phyloP scores from a whole-genome alignment of 2,797 vertebrate species.

The Lacerta bilineata region DNA sequence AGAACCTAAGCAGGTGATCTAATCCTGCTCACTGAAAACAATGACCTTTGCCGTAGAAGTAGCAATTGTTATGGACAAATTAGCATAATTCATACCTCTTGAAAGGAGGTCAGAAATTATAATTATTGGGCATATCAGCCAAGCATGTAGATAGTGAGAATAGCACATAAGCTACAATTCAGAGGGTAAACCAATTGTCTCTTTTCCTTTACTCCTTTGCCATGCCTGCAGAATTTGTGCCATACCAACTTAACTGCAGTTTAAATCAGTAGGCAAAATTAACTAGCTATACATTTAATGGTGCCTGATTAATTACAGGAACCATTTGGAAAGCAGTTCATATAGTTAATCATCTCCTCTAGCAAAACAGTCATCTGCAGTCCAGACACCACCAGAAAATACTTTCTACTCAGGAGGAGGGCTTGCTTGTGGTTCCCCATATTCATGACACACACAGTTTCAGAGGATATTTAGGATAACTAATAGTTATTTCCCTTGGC shows the following conservation, averaged over 20 bases:
- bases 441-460: neutral
- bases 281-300: neutral
- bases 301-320: neutral
- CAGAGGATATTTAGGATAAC: neutral
- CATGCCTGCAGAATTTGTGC: neutral
- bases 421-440: neutral
- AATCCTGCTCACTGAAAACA: neutral
- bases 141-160: neutral
- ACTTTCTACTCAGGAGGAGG: neutral
- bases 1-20: neutral
- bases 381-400: neutral
- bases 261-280: neutral
- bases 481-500: neutral
- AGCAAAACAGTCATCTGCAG: neutral
- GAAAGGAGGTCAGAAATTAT: neutral
- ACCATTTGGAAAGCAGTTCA: neutral
- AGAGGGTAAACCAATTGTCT: neutral
- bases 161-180: neutral
- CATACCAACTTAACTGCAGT: no score
- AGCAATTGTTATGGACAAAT: neutral
- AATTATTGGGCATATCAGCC: neutral
- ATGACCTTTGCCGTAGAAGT: neutral
- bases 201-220: neutral
- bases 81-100: neutral
- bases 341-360: neutral